Percentiles rank a stretch among this genome's conserved stretches.
Evolutionary conservation across 2,888 invertebrate species (phyloP).

Genomic region (Trachelus troglodyta): DNA sequence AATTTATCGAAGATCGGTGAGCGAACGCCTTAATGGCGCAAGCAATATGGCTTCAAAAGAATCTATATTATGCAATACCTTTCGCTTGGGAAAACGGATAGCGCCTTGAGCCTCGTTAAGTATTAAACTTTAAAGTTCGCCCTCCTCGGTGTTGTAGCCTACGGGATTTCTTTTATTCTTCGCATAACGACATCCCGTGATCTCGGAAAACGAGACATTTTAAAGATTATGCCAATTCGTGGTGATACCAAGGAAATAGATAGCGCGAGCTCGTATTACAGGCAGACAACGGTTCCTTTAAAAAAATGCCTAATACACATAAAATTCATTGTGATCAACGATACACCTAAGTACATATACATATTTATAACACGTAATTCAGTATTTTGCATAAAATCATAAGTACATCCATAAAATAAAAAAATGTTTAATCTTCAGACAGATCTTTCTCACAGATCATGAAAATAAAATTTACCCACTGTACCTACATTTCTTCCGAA

Average conservation of each 20-base stretch:
- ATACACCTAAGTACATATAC: background rate
- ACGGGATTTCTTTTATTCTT: constrained; percentile 30
- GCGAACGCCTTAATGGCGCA: constrained; percentile 56
- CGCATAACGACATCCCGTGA: constrained; percentile 52
- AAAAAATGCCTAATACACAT: background rate
- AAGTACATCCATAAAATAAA: background rate
- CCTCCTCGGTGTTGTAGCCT: constrained; percentile 25
- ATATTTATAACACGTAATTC: background rate
- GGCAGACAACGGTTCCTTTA: background rate
- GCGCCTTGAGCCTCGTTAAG: constrained; percentile 54
- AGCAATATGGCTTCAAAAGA: constrained; percentile 62
- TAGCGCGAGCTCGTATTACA: background rate
- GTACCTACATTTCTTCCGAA: background rate
- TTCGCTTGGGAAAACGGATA: constrained; percentile 30
- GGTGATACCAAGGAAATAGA: background rate
- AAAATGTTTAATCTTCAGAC: background rate
- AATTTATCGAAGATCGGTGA: constrained; percentile 53
- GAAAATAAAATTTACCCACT: background rate
- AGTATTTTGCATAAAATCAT: background rate
- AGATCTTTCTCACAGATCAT: too few species aligned
- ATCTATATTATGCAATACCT: constrained; percentile 51
- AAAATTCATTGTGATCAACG: background rate
- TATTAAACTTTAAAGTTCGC: constrained; percentile 57
- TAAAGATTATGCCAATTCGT: constrained; percentile 61
- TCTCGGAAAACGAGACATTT: constrained; percentile 60